These are phyloP conservation scores for Salvator merianae DNA, from an alignment of 2,113 vertebrate genomes.

Conservation along the genomic window DNA sequence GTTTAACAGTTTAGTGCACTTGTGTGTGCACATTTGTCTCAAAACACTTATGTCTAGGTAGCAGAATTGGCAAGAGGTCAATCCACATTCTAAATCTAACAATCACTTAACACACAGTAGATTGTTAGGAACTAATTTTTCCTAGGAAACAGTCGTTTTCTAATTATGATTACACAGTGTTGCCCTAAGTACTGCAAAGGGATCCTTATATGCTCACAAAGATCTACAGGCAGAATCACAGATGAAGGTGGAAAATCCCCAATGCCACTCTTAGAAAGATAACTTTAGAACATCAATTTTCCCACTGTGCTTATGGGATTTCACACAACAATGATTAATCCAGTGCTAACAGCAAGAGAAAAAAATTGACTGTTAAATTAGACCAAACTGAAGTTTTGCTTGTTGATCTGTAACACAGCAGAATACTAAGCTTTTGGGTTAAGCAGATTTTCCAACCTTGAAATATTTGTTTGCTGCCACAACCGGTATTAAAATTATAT, in stretches of 20 bases:
- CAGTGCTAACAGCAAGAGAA: neutral
- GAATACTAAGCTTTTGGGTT: neutral
- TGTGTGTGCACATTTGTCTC: slow-evolving; percentile 32
- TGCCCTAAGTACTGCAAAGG: slow-evolving; percentile 6
- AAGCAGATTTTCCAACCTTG: too few relatives aligned
- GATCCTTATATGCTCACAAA: neutral
- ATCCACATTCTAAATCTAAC: slow-evolving; percentile 24
- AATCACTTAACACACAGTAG: slow-evolving; percentile 38
- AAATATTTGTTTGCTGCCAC: neutral
- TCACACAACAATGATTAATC: neutral
- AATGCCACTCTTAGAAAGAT: neutral
- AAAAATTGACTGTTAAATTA: neutral
- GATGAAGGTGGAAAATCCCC: neutral
- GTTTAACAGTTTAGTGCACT: slow-evolving; percentile 42
- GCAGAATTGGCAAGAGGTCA: slow-evolving; percentile 25
- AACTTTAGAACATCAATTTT: neutral
- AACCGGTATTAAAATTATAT: neutral
- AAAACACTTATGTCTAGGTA: slow-evolving; percentile 25
- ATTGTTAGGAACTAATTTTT: slow-evolving; percentile 9
- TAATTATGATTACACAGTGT: slow-evolving; percentile 20
- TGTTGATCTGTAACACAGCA: neutral
- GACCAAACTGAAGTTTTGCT: neutral
- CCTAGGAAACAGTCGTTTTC: slow-evolving; percentile 14
- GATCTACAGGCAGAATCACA: neutral
- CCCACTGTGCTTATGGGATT: neutral